Evolutionary conservation across 2,113 vertebrate species (phyloP).

Genomic region (Clarias macrocephalus): DNA sequence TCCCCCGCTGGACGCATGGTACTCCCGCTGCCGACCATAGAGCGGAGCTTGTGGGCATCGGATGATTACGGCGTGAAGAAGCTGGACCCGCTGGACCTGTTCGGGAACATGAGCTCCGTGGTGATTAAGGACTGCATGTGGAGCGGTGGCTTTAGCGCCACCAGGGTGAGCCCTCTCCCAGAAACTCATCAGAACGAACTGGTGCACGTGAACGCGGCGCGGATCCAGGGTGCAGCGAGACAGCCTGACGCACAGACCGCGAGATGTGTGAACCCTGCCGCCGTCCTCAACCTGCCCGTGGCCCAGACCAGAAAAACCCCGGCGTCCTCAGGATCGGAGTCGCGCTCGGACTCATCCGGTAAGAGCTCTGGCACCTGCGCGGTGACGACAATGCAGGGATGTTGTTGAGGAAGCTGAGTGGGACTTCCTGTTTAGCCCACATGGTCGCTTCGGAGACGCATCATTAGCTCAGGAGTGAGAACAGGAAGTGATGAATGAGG

Average conservation of each 20-base stretch:
- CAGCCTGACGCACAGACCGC: constrained; percentile 65
- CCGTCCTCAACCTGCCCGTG: constrained; percentile 80
- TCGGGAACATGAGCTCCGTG: constrained; percentile 86
- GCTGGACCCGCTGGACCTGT: constrained; percentile 72
- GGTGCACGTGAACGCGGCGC: neutral
- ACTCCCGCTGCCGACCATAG: constrained; percentile 63
- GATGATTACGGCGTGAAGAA: constrained; percentile 75
- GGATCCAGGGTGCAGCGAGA: constrained; percentile 46
- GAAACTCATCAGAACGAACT: constrained; percentile 6
- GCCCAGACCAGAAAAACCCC: constrained; percentile 75
- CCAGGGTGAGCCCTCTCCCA: neutral
- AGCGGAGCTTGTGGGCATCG: constrained; percentile 72
- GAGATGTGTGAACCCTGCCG: constrained; percentile 82
- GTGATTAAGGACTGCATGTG: constrained; percentile 94
- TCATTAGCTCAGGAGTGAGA: neutral
- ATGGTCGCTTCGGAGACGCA: neutral
- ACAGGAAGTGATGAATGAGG: neutral
- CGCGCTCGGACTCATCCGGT: constrained; percentile 91
- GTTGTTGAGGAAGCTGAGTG: neutral
- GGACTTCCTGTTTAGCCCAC: neutral
- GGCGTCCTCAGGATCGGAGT: constrained; percentile 90
- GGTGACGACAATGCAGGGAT: neutral
- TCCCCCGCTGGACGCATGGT: constrained; percentile 57
- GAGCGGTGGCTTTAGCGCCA: constrained; percentile 87
- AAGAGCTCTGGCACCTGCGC: constrained; percentile 66